Evolutionary conservation across 2,888 invertebrate species (phyloP).

Genomic region (Metopia argyrocephala): DNA sequence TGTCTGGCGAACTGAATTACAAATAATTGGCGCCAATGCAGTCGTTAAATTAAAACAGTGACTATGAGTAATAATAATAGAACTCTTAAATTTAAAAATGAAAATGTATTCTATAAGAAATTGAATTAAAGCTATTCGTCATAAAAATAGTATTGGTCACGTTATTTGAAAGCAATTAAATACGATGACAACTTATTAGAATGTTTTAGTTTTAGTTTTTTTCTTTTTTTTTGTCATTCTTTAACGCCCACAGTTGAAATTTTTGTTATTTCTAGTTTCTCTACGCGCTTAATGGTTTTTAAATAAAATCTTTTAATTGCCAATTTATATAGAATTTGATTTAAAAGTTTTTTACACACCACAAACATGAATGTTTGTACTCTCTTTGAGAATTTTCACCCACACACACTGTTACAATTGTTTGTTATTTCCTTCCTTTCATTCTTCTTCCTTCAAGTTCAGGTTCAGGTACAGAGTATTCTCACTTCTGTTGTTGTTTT

Average conservation of each 20-base stretch:
- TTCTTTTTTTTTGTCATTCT: background rate
- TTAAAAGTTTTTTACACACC: conserved; percentile 6
- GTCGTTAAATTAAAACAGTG: conserved; percentile 36
- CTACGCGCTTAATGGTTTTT: conserved; percentile 33
- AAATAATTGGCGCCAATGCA: conserved; percentile 58
- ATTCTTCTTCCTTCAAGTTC: conserved; percentile 64
- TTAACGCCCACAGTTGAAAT: background rate
- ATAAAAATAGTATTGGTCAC: background rate
- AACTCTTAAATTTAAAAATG: background rate
- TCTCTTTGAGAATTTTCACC: background rate
- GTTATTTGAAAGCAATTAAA: background rate
- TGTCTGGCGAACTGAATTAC: conserved; percentile 15
- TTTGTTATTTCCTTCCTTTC: conserved; percentile 50
- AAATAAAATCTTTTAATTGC: background rate
- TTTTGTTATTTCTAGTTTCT: background rate
- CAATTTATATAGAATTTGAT: background rate
- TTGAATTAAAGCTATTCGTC: too few species aligned
- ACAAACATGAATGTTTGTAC: too few species aligned
- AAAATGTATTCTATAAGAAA: background rate
- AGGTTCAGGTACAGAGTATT: conserved; percentile 55
- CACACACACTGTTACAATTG: conserved; percentile 21
- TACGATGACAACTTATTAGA: background rate
- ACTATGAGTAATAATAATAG: conserved; percentile 40
- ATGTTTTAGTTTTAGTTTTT: too few species aligned
- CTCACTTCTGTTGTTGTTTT: background rate